phyloP scores from a whole-genome alignment of 2,113 vertebrate genomes.

The Pongo abelii region DNA sequence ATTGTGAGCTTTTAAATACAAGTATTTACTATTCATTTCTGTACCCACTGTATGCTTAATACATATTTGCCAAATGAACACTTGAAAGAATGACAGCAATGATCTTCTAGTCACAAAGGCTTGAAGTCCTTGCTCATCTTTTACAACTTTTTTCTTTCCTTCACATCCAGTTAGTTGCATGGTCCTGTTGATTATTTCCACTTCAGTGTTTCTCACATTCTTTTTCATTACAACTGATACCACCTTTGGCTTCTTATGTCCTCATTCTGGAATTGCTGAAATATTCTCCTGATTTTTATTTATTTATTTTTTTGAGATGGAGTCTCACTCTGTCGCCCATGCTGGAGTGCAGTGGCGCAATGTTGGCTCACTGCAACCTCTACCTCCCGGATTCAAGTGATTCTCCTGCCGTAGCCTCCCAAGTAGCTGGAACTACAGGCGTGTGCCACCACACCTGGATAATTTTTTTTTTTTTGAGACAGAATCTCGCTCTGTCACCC shows the following conservation, averaged over 20 bases:
- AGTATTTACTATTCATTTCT: neutral
- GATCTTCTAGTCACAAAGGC: neutral
- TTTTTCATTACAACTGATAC: neutral
- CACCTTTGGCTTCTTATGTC: slow-evolving; percentile 15
- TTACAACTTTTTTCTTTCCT: neutral
- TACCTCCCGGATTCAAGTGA: too few relatives aligned
- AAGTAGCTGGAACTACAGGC: too few relatives aligned
- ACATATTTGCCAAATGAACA: neutral
- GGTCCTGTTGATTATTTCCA: neutral
- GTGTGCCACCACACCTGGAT: too few relatives aligned
- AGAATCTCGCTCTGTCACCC: too few relatives aligned
- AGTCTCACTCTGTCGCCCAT: too few relatives aligned
- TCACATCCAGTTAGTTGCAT: neutral
- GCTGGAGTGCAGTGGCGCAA: too few relatives aligned
- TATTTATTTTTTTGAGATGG: too few relatives aligned
- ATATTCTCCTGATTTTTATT: neutral
- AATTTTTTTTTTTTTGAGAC: too few relatives aligned
- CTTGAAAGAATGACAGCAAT: neutral
- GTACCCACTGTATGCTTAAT: neutral
- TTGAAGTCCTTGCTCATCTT: neutral
- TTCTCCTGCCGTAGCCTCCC: too few relatives aligned
- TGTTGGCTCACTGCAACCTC: too few relatives aligned
- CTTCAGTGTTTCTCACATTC: slow-evolving; percentile 1
- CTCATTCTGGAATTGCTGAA: neutral
- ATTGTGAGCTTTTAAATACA: slow-evolving; percentile 1